Percentiles rank a stretch among this genome's conserved stretches.
These are phyloP conservation scores for Pteria penguin DNA, from an alignment of 2,888 invertebrate genomes.

Conservation along the genomic window DNA sequence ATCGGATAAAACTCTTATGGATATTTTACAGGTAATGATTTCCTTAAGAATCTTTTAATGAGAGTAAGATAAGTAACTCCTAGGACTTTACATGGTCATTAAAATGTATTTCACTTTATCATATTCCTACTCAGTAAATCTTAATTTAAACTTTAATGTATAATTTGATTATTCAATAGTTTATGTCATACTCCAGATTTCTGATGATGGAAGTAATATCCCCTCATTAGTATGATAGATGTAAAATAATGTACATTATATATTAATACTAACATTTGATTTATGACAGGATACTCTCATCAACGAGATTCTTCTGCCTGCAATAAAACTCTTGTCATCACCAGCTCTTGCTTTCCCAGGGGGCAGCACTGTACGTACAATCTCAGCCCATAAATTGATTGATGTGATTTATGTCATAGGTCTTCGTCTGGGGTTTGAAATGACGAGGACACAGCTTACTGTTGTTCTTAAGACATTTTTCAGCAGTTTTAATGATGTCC, in stretches of 20 bases:
- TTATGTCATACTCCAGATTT: no score
- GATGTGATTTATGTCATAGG: conserved; percentile 88
- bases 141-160: no score
- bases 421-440: conserved; percentile 82
- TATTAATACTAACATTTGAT: no score
- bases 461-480: conserved; percentile 76
- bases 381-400: conserved; percentile 89
- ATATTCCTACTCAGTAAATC: no score
- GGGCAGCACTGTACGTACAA: conserved; percentile 87
- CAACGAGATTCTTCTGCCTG: conserved; percentile 90
- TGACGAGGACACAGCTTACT: conserved; percentile 79
- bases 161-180: no score
- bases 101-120: no score
- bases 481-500: conserved; percentile 73
- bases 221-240: no score
- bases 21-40: conserved; percentile 83
- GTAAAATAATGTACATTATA: no score
- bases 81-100: no score
- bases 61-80: no score
- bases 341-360: conserved; percentile 90
- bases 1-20: conserved; percentile 75
- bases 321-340: conserved; percentile 89
- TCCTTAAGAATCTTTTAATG: no score
- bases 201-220: no score
- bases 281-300: conserved; percentile 89